A percentile compares a stretch with the other conserved stretches of the same genome.
These are phyloP conservation scores for Orius insidiosus DNA, from an alignment of 1,140 invertebrate species.

Conservation along the genomic window DNA sequence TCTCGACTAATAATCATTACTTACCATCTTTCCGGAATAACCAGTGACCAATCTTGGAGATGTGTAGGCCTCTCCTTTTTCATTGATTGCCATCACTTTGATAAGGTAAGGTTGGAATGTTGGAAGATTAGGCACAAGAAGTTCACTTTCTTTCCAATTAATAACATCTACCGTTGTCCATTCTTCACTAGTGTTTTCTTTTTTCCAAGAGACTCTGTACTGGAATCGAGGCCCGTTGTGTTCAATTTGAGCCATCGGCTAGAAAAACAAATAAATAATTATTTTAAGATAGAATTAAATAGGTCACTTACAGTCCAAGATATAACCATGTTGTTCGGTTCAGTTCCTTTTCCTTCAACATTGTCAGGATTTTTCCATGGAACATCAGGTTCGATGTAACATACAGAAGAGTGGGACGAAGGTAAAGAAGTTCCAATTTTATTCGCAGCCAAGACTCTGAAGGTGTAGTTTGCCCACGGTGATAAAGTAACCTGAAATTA, in stretches of 20 bases:
- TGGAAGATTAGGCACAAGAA: slow-evolving; percentile 62
- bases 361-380: slow-evolving; percentile 91
- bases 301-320: slow-evolving; percentile 64
- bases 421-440: slow-evolving; percentile 81
- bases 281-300: background rate
- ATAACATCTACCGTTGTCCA: slow-evolving; percentile 57
- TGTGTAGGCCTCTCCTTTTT: slow-evolving; percentile 70
- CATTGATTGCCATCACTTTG: slow-evolving; percentile 84
- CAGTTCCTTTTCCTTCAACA: slow-evolving; percentile 74
- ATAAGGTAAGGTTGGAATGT: slow-evolving; percentile 83
- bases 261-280: slow-evolving; percentile 19
- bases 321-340: slow-evolving; percentile 81
- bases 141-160: slow-evolving; percentile 52
- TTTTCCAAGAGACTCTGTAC: slow-evolving; percentile 76
- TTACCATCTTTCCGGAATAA: slow-evolving; percentile 81
- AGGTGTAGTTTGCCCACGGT: slow-evolving; percentile 94
- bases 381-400: slow-evolving; percentile 71
- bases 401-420: slow-evolving; percentile 61
- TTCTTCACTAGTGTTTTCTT: slow-evolving; percentile 51
- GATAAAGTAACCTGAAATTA: slow-evolving; percentile 43
- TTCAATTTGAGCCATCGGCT: slow-evolving; percentile 88
- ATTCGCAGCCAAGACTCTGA: slow-evolving; percentile 82
- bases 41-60: slow-evolving; percentile 66
- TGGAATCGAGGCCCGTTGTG: slow-evolving; percentile 88
- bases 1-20: slow-evolving; percentile 15